Evolutionary conservation across 2,888 invertebrate species (phyloP).

Genomic region (Plebejus anna): DNA sequence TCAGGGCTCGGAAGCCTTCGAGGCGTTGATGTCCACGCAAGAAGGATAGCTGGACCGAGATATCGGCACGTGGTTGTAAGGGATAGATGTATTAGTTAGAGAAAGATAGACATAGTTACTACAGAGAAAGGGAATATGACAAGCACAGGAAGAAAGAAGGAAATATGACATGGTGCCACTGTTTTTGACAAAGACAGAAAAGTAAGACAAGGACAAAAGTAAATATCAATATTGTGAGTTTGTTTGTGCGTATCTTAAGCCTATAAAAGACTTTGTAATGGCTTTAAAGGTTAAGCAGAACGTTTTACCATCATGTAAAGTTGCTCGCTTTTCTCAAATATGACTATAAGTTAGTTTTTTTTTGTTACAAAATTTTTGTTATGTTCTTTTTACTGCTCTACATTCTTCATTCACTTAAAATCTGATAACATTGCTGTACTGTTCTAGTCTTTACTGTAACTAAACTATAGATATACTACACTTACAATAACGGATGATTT

Average conservation of each 20-base stretch:
- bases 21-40: slow-evolving; percentile 60
- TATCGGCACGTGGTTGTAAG: slow-evolving; percentile 63
- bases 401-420: too few species aligned
- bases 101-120: background rate
- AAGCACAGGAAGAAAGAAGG: background rate
- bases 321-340: too few species aligned
- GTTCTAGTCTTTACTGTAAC: background rate
- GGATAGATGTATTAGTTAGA: slow-evolving; percentile 6
- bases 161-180: background rate
- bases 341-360: too few species aligned
- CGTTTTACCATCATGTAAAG: too few species aligned
- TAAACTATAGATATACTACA: background rate
- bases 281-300: too few species aligned
- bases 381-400: background rate
- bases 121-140: background rate
- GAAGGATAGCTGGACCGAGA: slow-evolving; percentile 68
- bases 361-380: background rate
- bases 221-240: background rate
- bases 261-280: too few species aligned
- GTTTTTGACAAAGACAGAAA: background rate
- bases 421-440: background rate
- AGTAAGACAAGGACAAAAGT: background rate
- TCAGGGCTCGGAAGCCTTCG: slow-evolving; percentile 82
- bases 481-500: too few species aligned
- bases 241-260: background rate